Conservation (phyloP, 2,113 vertebrate genomes). For the Cryptomyrus ogoouensis region DNA sequence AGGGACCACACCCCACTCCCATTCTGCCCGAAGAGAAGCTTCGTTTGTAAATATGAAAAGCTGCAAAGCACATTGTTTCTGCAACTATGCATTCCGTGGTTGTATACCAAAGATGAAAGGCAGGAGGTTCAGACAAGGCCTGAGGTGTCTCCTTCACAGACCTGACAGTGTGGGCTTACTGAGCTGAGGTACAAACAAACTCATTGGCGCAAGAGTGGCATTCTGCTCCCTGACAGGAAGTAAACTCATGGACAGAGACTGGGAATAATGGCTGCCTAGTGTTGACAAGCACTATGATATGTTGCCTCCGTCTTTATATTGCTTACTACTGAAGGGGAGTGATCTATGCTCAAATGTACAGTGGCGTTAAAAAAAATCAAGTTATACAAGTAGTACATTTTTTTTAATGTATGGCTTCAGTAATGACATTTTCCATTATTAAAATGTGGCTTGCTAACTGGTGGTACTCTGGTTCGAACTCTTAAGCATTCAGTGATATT, state of each 20-base stretch:
- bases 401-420: conserved; percentile 69
- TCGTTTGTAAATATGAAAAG: conserved; percentile 16
- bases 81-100: conserved; percentile 90
- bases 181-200: neutral
- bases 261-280: neutral
- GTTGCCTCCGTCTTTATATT: conserved; percentile 3
- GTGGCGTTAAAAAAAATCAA: conserved; percentile 67
- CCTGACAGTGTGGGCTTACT: neutral
- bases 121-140: neutral
- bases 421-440: conserved; percentile 60
- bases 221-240: neutral
- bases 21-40: neutral
- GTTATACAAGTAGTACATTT: conserved; percentile 71
- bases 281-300: neutral
- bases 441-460: conserved; percentile 67
- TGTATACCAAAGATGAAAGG: conserved; percentile 83
- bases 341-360: conserved; percentile 69
- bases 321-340: conserved; percentile 71
- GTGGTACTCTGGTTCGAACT: conserved; percentile 70
- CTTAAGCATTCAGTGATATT: conserved; percentile 51
- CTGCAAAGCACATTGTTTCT: conserved; percentile 50
- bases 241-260: neutral
- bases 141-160: neutral
- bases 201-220: neutral
- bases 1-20: neutral